phyloP scores from a whole-genome alignment of 2,797 vertebrate species.

The Pseudochaenichthys georgianus region DNA sequence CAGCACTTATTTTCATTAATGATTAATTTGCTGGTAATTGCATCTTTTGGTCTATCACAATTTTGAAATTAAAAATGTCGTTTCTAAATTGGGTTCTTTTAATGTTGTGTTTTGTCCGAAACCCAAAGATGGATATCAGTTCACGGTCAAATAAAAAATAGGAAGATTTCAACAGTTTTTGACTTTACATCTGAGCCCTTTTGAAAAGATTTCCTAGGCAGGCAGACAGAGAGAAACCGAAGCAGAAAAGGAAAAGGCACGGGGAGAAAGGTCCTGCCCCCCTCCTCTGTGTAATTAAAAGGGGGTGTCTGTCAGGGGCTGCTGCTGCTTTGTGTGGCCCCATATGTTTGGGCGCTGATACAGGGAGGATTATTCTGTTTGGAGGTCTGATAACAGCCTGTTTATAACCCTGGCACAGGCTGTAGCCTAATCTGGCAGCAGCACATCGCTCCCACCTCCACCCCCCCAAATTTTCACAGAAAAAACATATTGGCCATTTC shows the following conservation, averaged over 20 bases:
- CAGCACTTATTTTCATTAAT: background rate
- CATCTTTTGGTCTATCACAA: background rate
- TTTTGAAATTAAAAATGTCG: background rate
- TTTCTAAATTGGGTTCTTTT: background rate
- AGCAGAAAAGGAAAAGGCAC: constrained; percentile 44
- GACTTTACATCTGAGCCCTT: constrained; percentile 9
- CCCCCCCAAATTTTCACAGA: constrained; percentile 72
- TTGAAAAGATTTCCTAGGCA: constrained; percentile 42
- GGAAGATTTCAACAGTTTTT: constrained; percentile 9
- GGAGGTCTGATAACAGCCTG: constrained; percentile 96
- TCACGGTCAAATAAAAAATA: background rate
- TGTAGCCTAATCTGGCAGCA: constrained; percentile 97
- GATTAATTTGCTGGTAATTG: constrained; percentile 6
- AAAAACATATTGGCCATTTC: constrained; percentile 72
- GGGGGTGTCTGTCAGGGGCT: constrained; percentile 96
- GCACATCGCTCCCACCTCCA: constrained; percentile 93
- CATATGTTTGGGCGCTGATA: constrained; percentile 99
- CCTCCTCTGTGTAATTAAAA: constrained; percentile 96
- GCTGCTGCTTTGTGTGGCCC: constrained; percentile 96
- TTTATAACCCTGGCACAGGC: constrained; percentile 99
- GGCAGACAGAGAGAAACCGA: constrained; percentile 39
- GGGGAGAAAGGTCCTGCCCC: constrained; percentile 77
- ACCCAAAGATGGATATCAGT: background rate
- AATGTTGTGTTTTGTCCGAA: background rate
- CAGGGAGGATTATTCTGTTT: constrained; percentile 98